Evolutionary conservation across 92 coral and sea anemone species (phyloP).

Genomic region (Zoanthus gigantus): DNA sequence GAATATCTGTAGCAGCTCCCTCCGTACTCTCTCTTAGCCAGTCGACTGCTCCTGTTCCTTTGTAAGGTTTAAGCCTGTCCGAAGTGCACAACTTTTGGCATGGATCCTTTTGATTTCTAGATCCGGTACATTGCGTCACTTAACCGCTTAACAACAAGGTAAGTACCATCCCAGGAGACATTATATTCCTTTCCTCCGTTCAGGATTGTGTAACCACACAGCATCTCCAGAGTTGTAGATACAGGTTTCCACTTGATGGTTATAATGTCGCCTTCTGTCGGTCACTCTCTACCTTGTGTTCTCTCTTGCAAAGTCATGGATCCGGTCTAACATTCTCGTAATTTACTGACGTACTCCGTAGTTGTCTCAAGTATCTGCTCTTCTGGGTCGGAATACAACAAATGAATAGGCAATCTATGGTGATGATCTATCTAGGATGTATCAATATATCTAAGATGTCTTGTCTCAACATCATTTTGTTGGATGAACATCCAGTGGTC

Average conservation of each 20-base stretch:
- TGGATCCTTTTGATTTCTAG: background rate
- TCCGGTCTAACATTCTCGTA: conserved; percentile 12
- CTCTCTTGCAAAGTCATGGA: conserved; percentile 44
- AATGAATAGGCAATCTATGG: conserved; percentile 15
- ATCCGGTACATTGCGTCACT: conserved; percentile 41
- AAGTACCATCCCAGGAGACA: conserved; percentile 54
- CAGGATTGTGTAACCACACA: conserved; percentile 50
- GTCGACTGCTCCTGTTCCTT: conserved; percentile 31
- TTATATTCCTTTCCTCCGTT: conserved; percentile 14
- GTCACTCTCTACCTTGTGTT: conserved; percentile 22
- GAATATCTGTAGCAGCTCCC: background rate
- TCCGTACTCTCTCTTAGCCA: conserved; percentile 18
- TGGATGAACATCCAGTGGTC: no score
- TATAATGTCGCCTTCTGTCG: conserved; percentile 19
- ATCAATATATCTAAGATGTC: no score
- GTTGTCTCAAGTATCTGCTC: background rate
- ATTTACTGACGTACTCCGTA: background rate
- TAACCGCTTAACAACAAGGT: conserved; percentile 35
- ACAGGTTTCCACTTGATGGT: conserved; percentile 3
- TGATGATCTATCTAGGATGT: no score
- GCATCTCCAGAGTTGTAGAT: conserved; percentile 14
- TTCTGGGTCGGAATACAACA: conserved; percentile 18
- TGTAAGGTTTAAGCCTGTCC: conserved; percentile 55
- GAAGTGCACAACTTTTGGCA: conserved; percentile 53
- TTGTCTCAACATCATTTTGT: no score